Evolutionary conservation across 53 echinoderm and acorn worm species (phyloP).

Genomic region (Echinarachnius parma): DNA sequence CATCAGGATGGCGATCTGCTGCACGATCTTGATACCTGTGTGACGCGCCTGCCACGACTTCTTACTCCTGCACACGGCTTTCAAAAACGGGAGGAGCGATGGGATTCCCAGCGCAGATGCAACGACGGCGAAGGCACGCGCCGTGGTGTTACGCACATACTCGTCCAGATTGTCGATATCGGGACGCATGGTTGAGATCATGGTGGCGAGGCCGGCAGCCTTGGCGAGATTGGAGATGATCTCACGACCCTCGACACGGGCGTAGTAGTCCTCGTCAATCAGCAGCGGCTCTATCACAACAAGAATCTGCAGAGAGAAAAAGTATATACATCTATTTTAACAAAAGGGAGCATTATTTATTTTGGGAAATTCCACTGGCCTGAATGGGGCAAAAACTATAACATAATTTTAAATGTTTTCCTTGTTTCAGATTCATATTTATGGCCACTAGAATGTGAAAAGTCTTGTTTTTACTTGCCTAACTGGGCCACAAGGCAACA

Average conservation of each 20-base stretch:
- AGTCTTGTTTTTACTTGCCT: too few relatives aligned
- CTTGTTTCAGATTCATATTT: too few relatives aligned
- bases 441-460: too few relatives aligned
- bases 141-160: constrained; percentile 99
- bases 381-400: too few relatives aligned
- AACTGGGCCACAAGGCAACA: too few relatives aligned
- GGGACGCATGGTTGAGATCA: constrained; percentile 99
- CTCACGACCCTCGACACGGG: constrained; percentile 97
- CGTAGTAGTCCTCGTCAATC: constrained; percentile 99
- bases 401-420: too few relatives aligned
- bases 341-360: too few relatives aligned
- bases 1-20: constrained; percentile 99
- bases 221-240: constrained; percentile 99
- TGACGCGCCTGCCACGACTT: constrained; percentile 99
- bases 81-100: constrained; percentile 90
- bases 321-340: too few relatives aligned
- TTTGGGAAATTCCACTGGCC: too few relatives aligned
- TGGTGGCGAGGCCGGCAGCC: constrained; percentile 97
- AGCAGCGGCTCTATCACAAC: constrained; percentile 98
- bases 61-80: constrained; percentile 99
- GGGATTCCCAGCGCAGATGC: constrained; percentile 99
- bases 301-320: constrained; percentile 61
- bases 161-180: constrained; percentile 99
- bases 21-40: constrained; percentile 99
- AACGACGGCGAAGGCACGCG: constrained; percentile 97